Evolutionary conservation across 2,797 vertebrate species (phyloP).

Genomic region (Gymnocypris eckloni): DNA sequence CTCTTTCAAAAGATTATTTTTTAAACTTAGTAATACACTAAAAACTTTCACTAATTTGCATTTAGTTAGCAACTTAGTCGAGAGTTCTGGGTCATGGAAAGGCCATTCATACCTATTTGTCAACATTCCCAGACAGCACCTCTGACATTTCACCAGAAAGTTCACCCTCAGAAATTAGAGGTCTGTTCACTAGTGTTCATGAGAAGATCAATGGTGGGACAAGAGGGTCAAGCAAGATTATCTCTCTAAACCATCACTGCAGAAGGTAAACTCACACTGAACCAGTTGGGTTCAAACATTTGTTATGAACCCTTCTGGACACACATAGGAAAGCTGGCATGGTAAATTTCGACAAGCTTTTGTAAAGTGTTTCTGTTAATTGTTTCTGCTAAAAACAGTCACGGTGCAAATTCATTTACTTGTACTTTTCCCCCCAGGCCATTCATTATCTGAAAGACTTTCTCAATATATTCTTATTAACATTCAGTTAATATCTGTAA

Average conservation of each 20-base stretch:
- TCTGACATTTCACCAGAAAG: neutral
- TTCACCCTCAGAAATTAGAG: neutral
- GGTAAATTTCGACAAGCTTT: neutral
- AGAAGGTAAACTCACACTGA: conserved; percentile 20
- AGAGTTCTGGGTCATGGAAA: neutral
- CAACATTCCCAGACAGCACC: neutral
- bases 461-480: too few species aligned
- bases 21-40: neutral
- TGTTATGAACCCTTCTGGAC: conserved; percentile 14
- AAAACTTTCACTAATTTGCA: neutral
- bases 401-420: too few species aligned
- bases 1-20: conserved; percentile 1
- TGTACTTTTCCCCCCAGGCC: too few species aligned
- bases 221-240: neutral
- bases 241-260: neutral
- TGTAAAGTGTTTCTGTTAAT: neutral
- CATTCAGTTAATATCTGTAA: too few species aligned
- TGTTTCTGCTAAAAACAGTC: too few species aligned
- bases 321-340: neutral
- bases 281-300: neutral
- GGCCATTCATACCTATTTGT: neutral
- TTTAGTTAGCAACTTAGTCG: neutral
- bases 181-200: neutral
- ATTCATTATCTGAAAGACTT: too few species aligned
- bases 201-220: neutral